phyloP scores from a whole-genome alignment of 2,888 invertebrate species.

The Stramonita haemastoma region DNA sequence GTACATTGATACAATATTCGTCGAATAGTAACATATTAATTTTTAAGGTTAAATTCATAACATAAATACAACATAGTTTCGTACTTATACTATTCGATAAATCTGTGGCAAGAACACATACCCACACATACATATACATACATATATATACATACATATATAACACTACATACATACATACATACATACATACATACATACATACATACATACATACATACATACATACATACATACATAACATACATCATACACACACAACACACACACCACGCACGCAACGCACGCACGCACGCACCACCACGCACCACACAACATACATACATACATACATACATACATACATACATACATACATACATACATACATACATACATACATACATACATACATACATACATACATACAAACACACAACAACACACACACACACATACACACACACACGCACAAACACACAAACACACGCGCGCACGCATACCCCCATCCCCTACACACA shows the following conservation, averaged over 20 bases:
- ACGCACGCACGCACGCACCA: too few species aligned
- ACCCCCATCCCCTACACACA: background rate
- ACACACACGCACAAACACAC: background rate
- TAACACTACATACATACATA: background rate
- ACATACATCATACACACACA: too few species aligned
- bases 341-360: background rate
- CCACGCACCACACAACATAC: too few species aligned
- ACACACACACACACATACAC: background rate
- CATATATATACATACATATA: background rate
- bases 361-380: background rate
- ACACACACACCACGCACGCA: too few species aligned
- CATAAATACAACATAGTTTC: too few species aligned
- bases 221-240: background rate
- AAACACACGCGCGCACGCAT: background rate
- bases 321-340: background rate
- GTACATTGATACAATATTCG: too few species aligned
- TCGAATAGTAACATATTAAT: too few species aligned
- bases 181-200: background rate
- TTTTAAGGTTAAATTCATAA: too few species aligned
- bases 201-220: background rate
- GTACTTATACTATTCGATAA: too few species aligned
- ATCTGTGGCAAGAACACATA: background rate
- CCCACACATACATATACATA: background rate
- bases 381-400: background rate
- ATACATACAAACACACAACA: background rate